These are phyloP conservation scores for Toxotes lorentzi DNA, from an alignment of 2,797 vertebrate genomes.

Conservation along the genomic window DNA sequence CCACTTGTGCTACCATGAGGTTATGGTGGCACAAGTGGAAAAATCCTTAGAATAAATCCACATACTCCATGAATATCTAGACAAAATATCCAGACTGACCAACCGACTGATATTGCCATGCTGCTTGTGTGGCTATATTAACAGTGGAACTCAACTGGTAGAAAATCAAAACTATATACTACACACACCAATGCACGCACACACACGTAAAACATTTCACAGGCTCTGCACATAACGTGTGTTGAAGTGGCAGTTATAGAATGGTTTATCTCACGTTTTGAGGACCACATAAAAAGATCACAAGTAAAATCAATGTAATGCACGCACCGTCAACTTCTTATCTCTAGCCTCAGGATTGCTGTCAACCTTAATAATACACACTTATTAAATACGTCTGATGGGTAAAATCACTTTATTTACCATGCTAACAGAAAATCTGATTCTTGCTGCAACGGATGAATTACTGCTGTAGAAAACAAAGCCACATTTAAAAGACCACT, in stretches of 20 bases:
- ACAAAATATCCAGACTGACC: neutral
- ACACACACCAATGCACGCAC: conserved; percentile 21
- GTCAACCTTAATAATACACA: conserved; percentile 65
- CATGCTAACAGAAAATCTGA: conserved; percentile 52
- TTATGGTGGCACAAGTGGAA: neutral
- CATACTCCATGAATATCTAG: neutral
- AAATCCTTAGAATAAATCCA: neutral
- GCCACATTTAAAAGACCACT: conserved; percentile 31
- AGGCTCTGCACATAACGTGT: conserved; percentile 8
- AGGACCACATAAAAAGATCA: conserved; percentile 58
- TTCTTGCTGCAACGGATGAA: conserved; percentile 60
- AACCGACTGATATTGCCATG: neutral
- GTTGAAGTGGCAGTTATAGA: conserved; percentile 27
- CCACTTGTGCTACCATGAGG: too few species aligned
- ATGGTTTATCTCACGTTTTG: conserved; percentile 42
- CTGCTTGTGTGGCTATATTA: neutral
- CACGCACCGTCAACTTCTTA: conserved; percentile 47
- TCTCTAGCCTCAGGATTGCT: conserved; percentile 52
- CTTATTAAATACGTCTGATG: conserved; percentile 55
- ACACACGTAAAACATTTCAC: conserved; percentile 12
- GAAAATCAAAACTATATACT: conserved; percentile 16
- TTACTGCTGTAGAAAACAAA: conserved; percentile 62
- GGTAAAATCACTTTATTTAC: conserved; percentile 51
- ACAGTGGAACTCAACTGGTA: conserved; percentile 3
- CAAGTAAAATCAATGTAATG: conserved; percentile 58